Conservation (phyloP, 2,797 vertebrate species). For the Cuculus canorus region DNA sequence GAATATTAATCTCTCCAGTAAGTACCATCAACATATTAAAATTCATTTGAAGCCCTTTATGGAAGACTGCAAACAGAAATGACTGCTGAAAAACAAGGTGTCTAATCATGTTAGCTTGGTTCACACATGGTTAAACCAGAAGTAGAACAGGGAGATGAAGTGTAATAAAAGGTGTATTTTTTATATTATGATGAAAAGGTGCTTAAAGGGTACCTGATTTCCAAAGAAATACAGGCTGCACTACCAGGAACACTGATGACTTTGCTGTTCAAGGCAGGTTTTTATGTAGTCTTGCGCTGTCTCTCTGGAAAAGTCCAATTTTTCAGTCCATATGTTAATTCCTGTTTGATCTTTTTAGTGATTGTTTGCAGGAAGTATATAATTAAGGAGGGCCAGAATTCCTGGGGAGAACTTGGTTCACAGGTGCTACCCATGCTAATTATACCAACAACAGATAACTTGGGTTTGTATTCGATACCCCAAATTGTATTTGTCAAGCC, state of each 20-base stretch:
- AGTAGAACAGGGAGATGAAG: slow-evolving; percentile 40
- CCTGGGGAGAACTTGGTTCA: slow-evolving; percentile 32
- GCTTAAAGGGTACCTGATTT: slow-evolving; percentile 24
- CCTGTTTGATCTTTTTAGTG: slow-evolving; percentile 23
- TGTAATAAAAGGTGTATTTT: slow-evolving; percentile 20
- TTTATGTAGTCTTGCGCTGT: not conserved
- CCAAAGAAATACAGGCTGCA: not conserved
- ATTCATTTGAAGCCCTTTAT: slow-evolving; percentile 79
- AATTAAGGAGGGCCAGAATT: slow-evolving; percentile 49
- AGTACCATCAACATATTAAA: slow-evolving; percentile 80
- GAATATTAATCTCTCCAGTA: slow-evolving; percentile 83
- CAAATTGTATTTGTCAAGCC: slow-evolving; percentile 54
- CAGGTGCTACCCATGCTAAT: slow-evolving; percentile 54
- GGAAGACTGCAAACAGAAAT: slow-evolving; percentile 73
- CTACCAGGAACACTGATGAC: not conserved
- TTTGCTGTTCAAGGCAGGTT: slow-evolving; percentile 3
- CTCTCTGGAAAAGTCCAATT: not conserved
- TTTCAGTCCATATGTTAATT: not conserved
- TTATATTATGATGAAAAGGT: slow-evolving; percentile 26
- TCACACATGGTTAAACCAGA: slow-evolving; percentile 70
- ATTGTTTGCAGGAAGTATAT: slow-evolving; percentile 45
- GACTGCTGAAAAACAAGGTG: slow-evolving; percentile 61
- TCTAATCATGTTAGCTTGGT: slow-evolving; percentile 74
- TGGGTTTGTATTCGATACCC: slow-evolving; percentile 25
- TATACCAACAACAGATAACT: slow-evolving; percentile 41